A percentile compares a stretch with the other conserved stretches of the same genome.
phyloP scores from a whole-genome alignment of 2,888 invertebrate species.

The Cactoblastis cactorum region DNA sequence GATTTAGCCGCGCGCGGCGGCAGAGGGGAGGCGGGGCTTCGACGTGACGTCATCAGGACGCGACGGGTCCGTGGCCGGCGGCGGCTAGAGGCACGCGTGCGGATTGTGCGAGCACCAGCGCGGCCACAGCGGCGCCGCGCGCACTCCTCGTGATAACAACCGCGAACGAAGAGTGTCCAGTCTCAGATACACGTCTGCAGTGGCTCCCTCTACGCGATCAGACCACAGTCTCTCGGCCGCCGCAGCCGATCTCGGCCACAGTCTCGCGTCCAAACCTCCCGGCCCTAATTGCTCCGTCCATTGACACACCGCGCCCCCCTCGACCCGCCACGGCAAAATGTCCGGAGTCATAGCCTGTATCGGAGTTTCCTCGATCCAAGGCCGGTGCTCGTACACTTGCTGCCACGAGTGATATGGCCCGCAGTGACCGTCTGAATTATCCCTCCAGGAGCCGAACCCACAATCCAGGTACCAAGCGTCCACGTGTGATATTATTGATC shows the following conservation, averaged over 20 bases:
- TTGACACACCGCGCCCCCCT: slow-evolving; percentile 90
- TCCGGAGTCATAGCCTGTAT: slow-evolving; percentile 26
- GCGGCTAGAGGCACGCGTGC: slow-evolving; percentile 81
- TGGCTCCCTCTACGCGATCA: slow-evolving; percentile 74
- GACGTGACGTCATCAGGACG: slow-evolving; percentile 6
- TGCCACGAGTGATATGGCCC: slow-evolving; percentile 94
- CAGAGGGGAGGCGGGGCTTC: slow-evolving; percentile 9
- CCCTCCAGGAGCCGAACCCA: slow-evolving; percentile 92
- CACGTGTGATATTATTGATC: slow-evolving; percentile 89
- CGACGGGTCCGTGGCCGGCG: slow-evolving; percentile 6
- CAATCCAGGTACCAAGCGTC: slow-evolving; percentile 94
- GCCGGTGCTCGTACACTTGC: slow-evolving; percentile 90
- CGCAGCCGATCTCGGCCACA: slow-evolving; percentile 92
- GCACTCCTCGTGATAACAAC: slow-evolving; percentile 80
- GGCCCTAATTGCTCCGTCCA: slow-evolving; percentile 92
- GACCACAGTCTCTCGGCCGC: slow-evolving; percentile 89
- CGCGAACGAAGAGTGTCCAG: slow-evolving; percentile 83
- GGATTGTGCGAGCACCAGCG: slow-evolving; percentile 88
- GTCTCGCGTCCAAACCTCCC: slow-evolving; percentile 85
- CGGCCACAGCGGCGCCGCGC: slow-evolving; percentile 86
- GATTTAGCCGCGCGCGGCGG: slow-evolving; percentile 17
- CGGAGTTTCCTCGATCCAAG: slow-evolving; percentile 79
- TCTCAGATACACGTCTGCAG: slow-evolving; percentile 83
- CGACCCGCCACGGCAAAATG: slow-evolving; percentile 65
- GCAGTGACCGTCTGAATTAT: slow-evolving; percentile 90